A percentile compares a stretch with the other conserved stretches of the same genome.
phyloP scores from a whole-genome alignment of 2,888 invertebrate genomes.

The Macropis europaea region DNA sequence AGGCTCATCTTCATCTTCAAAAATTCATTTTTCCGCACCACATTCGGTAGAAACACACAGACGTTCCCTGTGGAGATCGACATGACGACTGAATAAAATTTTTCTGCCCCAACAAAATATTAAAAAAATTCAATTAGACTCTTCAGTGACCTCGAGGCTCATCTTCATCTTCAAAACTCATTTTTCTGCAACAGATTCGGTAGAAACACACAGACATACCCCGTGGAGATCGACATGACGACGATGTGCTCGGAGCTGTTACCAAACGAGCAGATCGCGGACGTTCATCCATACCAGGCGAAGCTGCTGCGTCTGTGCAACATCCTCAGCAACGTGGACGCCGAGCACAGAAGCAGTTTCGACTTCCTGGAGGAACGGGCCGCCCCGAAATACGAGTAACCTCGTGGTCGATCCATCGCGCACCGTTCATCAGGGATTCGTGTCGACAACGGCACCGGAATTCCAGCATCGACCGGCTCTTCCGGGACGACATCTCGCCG shows the following conservation, averaged over 20 bases:
- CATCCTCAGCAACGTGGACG: constrained; percentile 48
- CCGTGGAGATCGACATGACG: constrained; percentile 56
- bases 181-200: constrained; percentile 52
- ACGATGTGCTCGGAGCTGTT: constrained; percentile 59
- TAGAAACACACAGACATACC: constrained; percentile 48
- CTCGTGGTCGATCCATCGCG: not conserved
- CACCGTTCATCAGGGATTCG: not conserved
- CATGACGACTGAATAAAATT: no score
- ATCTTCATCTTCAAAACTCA: not conserved
- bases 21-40: no score
- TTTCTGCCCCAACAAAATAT: no score
- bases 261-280: constrained; percentile 39
- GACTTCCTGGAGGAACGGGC: constrained; percentile 49
- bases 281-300: constrained; percentile 48
- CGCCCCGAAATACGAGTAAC: constrained; percentile 54
- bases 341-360: constrained; percentile 48
- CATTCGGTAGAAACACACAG: no score
- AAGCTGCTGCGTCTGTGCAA: constrained; percentile 65
- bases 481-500: constrained; percentile 3
- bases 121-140: no score
- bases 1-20: no score
- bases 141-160: not conserved
- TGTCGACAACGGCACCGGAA: constrained; percentile 1
- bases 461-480: no score
- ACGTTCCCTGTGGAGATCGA: no score